Evolutionary conservation across 2,797 vertebrate species (phyloP), one percentile per base, ranked within the genome.

Genomic region (Bufotes viridis): DNA sequence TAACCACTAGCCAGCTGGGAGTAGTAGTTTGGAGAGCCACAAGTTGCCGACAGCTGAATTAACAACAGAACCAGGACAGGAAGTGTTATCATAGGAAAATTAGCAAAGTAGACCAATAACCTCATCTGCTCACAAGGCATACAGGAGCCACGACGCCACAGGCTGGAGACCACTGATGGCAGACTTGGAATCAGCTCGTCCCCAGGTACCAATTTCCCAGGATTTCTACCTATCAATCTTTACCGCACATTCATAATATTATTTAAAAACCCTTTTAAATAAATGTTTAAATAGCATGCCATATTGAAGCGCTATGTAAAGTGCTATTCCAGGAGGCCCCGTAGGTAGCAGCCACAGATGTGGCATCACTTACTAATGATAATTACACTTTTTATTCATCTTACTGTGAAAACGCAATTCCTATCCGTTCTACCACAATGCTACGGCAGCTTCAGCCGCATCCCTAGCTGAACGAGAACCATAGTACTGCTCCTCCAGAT

Each of bases 281-380:
- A 26, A 26, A 69, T 84, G 57, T 74, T 34, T 53, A 74, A 34
- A 34, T 18, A 80, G 29, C 24, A 20, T 6, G 26, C 57, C 26
- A 80, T 80, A 60, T 34, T 26, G 78, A 34, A 5, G 78, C 15
- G n/a, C 53, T 58, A 58, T 55, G 53, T 58, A 78, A 55, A 55
- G 57, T 18, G 70, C 70, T 42, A 74, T 74, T 74, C 69, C 69
- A 34, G 69, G 69, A 72, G 69, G 69, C 17, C 70, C 70, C 70
- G 49, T 74, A 20, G 34, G 70, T 72, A 42, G 34, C 70, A 34
- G 34, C 34, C 70, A 42, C 70, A 72, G 70, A 72, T 72, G 70
- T 74, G 49, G 70, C 17, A 49, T 49, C 20, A 17, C 70, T 74
- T 74, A 18, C 34, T 22, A 74, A 74, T 74, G 70, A 42, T 42